Base-by-base conservation (phyloP, 2,113 vertebrate genomes). In the Pelobates fuscus region DNA sequence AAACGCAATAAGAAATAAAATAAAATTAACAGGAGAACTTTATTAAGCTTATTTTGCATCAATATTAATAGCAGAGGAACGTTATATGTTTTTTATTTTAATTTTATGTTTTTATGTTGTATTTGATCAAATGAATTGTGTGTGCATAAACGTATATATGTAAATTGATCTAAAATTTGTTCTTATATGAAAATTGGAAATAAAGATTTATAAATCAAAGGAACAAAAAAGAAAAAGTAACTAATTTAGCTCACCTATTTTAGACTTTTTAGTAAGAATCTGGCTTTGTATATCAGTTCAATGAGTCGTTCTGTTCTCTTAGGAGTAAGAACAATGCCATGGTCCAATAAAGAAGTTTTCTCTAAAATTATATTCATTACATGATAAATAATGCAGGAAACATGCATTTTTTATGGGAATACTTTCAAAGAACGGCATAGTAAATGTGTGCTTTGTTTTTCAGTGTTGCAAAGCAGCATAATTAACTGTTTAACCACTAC, bases 301-400 rank as follows among this genome's bases (percentile, higher is more conserved):
- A n/a, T 54, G n/a, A n/a, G 58, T 72, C 60, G 37, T 14, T 14
- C 12, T 6, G 27, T n/a, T 18, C 44, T 10, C 44, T 37, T 41
- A 29, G 60, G 71, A 73, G 15, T 64, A 55, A 55, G 41, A 73
- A 18, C 60, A 64, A n/a, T 63, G 55, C 8, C 59, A 30, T 59
- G 32, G 23, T 18, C 27, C 11, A 26, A 32, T 15, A 46, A 54
- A 63, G 59, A 52, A 63, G 41, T 63, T 49, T 52, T 41, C 61
- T 65, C 20, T 32, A 71, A 71, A 62, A 73, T 64, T 71, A 26
- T 55, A 65, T 73, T 73, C 46, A 73, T 64, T 73, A 54, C 27
- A 65, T 8, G 62, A 64, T 73, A 73, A 73, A 73, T 73, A 73
- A 64, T 73, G 71, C 60, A 73, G n/a, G n/a, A 26, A 25, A 55